phyloP scores from a whole-genome alignment of 2,113 vertebrate genomes.

The Erinaceus europaeus region DNA sequence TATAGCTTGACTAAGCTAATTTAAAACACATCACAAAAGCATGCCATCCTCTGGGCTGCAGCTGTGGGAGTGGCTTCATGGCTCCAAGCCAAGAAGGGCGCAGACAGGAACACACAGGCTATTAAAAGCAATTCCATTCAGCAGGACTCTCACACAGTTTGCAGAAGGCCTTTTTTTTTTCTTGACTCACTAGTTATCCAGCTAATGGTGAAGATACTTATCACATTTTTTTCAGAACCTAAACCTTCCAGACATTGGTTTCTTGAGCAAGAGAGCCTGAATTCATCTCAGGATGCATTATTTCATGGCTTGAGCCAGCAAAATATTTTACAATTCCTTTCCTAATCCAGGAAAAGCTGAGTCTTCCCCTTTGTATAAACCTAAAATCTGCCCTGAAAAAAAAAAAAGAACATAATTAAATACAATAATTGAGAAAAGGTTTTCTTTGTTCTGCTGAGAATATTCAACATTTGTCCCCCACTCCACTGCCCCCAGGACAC shows the following conservation, averaged over 20 bases:
- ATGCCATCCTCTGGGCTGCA: background rate
- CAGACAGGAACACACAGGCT: background rate
- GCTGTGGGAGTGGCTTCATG: background rate
- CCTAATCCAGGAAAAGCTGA: constrained; percentile 69
- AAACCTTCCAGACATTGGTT: constrained; percentile 44
- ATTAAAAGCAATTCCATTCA: background rate
- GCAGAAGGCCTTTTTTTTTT: background rate
- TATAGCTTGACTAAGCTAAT: constrained; percentile 59
- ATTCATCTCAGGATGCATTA: background rate
- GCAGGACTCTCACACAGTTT: background rate
- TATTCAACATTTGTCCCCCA: background rate
- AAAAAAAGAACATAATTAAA: constrained; percentile 40
- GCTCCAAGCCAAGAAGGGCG: background rate
- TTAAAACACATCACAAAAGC: constrained; percentile 49
- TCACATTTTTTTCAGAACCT: background rate
- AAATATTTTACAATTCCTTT: constrained; percentile 55
- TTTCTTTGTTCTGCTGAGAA: constrained; percentile 45
- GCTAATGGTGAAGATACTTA: background rate
- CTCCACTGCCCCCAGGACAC: background rate
- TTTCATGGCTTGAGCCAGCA: constrained; percentile 43
- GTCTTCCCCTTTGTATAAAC: constrained; percentile 34
- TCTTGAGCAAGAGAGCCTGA: constrained; percentile 1
- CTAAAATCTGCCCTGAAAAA: constrained; percentile 38
- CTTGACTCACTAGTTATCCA: background rate
- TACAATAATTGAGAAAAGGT: constrained; percentile 45